These are phyloP conservation scores for Pygmarrhopalites habei DNA, from an alignment of 1,140 invertebrate genomes.

Conservation along the genomic window DNA sequence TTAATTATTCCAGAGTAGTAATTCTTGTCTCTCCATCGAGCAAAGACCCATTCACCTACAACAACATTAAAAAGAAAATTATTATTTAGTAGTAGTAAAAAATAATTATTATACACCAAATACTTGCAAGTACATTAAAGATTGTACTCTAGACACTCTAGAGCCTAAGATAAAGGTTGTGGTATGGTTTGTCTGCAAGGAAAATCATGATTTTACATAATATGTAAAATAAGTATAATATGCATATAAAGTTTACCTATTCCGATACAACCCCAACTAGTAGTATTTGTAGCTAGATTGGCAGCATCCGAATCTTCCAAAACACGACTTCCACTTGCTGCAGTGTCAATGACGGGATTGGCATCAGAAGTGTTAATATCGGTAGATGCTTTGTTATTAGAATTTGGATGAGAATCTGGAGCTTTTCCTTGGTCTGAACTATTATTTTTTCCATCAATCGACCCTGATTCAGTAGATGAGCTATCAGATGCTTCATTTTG, in stretches of 20 bases:
- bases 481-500: neutral
- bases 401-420: neutral
- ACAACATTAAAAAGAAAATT: neutral
- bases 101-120: too few species aligned
- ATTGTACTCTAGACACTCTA: too few species aligned
- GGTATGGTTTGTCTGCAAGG: too few species aligned
- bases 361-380: neutral
- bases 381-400: neutral
- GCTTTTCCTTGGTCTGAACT: neutral
- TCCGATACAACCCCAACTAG: constrained; percentile 18
- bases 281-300: neutral
- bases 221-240: too few species aligned
- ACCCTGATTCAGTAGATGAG: neutral
- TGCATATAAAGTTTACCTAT: too few species aligned
- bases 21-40: constrained; percentile 36
- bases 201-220: too few species aligned
- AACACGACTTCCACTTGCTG: constrained; percentile 1
- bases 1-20: constrained; percentile 35
- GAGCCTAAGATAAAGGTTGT: too few species aligned
- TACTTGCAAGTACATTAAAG: too few species aligned
- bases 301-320: neutral
- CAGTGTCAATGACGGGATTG: neutral
- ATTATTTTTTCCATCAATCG: too few species aligned
- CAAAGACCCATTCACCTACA: constrained; percentile 28
- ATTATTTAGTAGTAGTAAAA: too few species aligned